phyloP scores from a whole-genome alignment of 2,888 invertebrate species.

The Notodonta dromedarius region DNA sequence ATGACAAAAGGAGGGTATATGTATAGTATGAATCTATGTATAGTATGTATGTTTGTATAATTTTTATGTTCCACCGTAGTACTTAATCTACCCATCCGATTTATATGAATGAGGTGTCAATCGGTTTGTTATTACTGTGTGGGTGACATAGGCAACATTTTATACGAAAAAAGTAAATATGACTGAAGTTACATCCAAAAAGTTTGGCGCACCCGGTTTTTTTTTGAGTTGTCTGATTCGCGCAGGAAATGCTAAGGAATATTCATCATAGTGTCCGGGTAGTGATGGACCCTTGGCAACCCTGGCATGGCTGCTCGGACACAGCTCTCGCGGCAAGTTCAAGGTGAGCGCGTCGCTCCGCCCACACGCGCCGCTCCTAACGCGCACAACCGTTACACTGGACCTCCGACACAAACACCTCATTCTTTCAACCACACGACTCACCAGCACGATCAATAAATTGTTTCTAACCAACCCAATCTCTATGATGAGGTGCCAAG shows the following conservation, averaged over 20 bases:
- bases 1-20: no score
- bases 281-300: constrained; percentile 6
- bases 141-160: no score
- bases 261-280: not conserved
- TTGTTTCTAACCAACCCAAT: constrained; percentile 52
- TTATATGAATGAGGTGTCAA: no score
- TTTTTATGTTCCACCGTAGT: no score
- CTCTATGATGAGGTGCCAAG: constrained; percentile 43
- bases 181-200: no score
- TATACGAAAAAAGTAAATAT: no score
- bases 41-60: no score
- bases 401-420: constrained; percentile 64
- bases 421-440: constrained; percentile 57
- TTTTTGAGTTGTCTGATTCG: not conserved
- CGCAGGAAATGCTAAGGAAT: not conserved
- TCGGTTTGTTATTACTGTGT: no score
- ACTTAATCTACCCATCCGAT: no score
- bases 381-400: constrained; percentile 74
- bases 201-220: no score
- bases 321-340: constrained; percentile 80
- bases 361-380: constrained; percentile 75
- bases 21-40: no score
- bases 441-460: constrained; percentile 57
- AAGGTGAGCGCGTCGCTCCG: constrained; percentile 82
- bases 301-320: constrained; percentile 40